Percentiles rank a stretch among this genome's conserved stretches.
Conservation (phyloP, 2,888 invertebrate genomes). For the Tipula helvola region DNA sequence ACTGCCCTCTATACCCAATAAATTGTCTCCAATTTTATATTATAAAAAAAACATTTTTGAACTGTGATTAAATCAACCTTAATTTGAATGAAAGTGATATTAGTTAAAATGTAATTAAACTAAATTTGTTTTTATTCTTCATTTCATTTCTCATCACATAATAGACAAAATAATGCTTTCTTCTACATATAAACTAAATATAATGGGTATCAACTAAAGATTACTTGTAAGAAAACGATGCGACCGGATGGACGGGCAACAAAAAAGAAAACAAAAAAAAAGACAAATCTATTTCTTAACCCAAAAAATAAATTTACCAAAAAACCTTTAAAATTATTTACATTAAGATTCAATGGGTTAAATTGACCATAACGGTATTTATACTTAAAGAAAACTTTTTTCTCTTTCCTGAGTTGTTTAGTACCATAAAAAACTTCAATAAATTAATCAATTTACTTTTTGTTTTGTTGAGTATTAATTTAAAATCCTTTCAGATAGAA, state of each 20-base stretch:
- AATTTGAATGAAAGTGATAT: neutral
- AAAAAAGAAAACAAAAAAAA: neutral
- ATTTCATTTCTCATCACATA: neutral
- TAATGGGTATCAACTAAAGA: neutral
- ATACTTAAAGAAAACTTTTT: neutral
- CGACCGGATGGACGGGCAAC: neutral
- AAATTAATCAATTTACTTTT: neutral
- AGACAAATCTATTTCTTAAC: neutral
- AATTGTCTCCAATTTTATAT: neutral
- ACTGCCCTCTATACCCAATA: neutral
- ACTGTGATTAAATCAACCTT: neutral
- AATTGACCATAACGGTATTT: neutral
- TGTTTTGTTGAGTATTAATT: neutral
- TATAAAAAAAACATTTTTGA: neutral
- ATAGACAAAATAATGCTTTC: neutral
- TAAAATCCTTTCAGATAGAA: neutral
- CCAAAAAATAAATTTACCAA: neutral
- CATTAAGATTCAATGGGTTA: slow-evolving; percentile 4
- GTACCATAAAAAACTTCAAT: neutral
- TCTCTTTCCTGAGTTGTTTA: neutral
- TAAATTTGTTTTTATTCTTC: neutral
- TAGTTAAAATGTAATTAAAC: neutral
- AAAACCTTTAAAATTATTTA: neutral
- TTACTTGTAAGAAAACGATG: neutral
- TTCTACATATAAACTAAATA: neutral